Evolutionary conservation across 2,888 invertebrate species (phyloP), one percentile per base, ranked within the genome.

Genomic region (Sarcophaga subvicina): DNA sequence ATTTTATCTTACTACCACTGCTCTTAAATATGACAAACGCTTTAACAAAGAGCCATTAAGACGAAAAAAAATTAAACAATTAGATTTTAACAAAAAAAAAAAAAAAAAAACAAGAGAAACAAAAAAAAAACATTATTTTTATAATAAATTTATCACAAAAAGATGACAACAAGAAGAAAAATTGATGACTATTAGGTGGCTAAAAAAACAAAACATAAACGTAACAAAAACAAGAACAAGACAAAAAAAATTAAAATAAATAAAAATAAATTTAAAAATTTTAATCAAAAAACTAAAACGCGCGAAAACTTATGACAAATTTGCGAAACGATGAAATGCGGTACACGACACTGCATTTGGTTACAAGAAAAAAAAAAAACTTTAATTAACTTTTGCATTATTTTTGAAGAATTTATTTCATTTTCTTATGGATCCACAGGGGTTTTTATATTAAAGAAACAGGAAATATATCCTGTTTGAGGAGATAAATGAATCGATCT

Each of bases 221-320:
- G 90, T 45, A 14, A 63, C 12, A 80, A 84, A 76, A 75, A 72
- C 27, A 54, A 54, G 47, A 27, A 66, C 22, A 89, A 90, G 89
- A 67, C 90, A 91, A 90, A 88, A 12, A 47, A 63, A 64, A n/a
- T n/a, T n/a, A n/a, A 17, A 64, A 60, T 72, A 81, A 49, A 78
- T 37, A 73, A 60, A 69, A 54, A 70, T 70, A 62, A 59, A 20
- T 64, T 67, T 63, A 62, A 69, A 77, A 69, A 37, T 72, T 54
- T 12, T 12, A 54, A 54, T 54, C 17, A 54, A 14, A 54, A 12
- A 14, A 54, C 17, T 14, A 45, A 45, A 45, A 37, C 27, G 45
- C 12, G 66, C 17, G 20, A 62, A 62, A 62, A 62, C 37, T 37
- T 37, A 37, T 37, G 37, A 37, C 1, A 37, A 37, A 37, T 8